phyloP scores from a whole-genome alignment of 2,888 invertebrate genomes.

The Scelioninae gen. 1 region DNA sequence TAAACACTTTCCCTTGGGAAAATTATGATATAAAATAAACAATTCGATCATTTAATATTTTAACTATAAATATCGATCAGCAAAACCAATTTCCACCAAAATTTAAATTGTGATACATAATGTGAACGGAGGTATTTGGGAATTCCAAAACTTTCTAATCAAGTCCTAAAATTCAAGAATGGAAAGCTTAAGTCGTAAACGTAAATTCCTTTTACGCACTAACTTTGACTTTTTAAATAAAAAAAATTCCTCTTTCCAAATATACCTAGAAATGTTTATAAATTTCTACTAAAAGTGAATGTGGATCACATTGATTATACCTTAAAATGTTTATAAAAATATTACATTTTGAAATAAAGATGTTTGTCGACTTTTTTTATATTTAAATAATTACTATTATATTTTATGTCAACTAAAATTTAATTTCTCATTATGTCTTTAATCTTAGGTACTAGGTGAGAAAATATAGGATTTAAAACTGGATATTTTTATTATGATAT shows the following conservation, averaged over 20 bases:
- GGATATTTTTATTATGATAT: too few species aligned
- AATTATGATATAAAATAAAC: neutral
- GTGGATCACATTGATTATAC: too few species aligned
- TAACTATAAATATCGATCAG: constrained; percentile 12
- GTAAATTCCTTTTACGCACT: constrained; percentile 15
- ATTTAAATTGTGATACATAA: constrained; percentile 17
- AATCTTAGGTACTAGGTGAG: too few species aligned
- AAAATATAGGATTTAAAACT: too few species aligned
- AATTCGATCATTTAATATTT: neutral
- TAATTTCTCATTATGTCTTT: too few species aligned
- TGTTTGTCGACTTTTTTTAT: too few species aligned
- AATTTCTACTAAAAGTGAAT: neutral
- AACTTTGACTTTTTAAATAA: neutral
- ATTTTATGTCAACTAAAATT: too few species aligned
- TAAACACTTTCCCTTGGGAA: constrained; percentile 3
- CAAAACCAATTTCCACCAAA: neutral
- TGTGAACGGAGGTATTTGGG: constrained; percentile 6
- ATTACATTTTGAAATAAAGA: too few species aligned
- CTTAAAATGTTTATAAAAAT: too few species aligned
- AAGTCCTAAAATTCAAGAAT: constrained; percentile 29
- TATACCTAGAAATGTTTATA: neutral
- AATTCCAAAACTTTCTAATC: constrained; percentile 39
- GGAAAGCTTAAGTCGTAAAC: constrained; percentile 17
- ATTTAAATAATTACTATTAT: too few species aligned
- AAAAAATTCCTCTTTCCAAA: neutral